Evolutionary conservation across 2,113 vertebrate species (phyloP), one percentile per base, ranked within the genome.

Genomic region (Gadus macrocephalus): DNA sequence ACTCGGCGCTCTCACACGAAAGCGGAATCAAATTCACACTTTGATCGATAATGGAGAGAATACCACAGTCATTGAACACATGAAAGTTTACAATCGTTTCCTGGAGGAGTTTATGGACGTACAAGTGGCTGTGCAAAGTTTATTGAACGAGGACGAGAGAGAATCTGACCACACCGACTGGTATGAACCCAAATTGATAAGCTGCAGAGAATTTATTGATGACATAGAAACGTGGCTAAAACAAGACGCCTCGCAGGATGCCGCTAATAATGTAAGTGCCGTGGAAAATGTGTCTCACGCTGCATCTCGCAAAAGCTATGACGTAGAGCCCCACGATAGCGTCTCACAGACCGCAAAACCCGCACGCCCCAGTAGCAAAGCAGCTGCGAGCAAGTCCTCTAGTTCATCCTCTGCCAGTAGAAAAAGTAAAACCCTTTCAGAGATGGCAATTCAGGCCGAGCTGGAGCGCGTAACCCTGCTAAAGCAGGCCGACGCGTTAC

Each of bases 141-240:
- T 68, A 25, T 59, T 68, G 27, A 1, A 14, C 31, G 53, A 58
- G 16, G 67, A 68, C 14, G 67, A 58, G 59, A 56, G 53, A 15
- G 67, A 68, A 68, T 5, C 14, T 4, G 67, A 68, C 19, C 19
- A 68, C 15, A 19, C 16, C 31, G 7, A 59, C 11, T 68, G 53
- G 55, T 58, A 58, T 59, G 55, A 27, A 28, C 67, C 53, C 2
- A 68, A 59, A 68, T 14, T 68, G 16, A 20, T 27, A 68, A 4
- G n/a, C 11, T 68, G 35, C 55, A 20, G 16, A 17, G 58, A 59
- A n/a, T 59, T 63, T 53, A 3, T 53, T 22, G 49, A 7, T 2
- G 8, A 31, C 16, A 17, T 53, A 11, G 14, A 59, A 6, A n/a
- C 58, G 5, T 59, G 4, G 16, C 58, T 59, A 5, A 59, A 59